Evolutionary conservation across 2,113 vertebrate genomes (phyloP).

Genomic region (Marmota monax): DNA sequence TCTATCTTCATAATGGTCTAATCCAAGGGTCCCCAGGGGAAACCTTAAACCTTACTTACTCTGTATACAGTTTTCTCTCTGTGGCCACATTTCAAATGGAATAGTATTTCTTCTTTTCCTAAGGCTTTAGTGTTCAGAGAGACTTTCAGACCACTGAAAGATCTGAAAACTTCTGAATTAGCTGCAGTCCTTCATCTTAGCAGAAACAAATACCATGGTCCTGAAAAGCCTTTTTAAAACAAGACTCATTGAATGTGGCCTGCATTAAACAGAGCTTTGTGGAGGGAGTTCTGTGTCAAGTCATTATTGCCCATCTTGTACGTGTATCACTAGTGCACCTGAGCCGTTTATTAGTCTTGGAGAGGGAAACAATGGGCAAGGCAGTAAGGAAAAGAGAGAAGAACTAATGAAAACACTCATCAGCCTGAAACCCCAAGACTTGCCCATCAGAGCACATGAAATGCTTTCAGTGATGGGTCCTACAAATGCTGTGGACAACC

Average conservation of each 20-base stretch:
- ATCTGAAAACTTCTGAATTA: not conserved
- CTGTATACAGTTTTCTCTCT: not conserved
- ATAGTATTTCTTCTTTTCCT: not conserved
- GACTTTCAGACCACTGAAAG: not conserved
- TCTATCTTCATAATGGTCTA: not conserved
- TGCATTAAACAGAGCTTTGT: not conserved
- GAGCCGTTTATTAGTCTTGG: not conserved
- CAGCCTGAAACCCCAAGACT: not conserved
- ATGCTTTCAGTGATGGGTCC: not conserved
- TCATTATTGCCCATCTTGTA: not conserved
- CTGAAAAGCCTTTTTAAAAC: not conserved
- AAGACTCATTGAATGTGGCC: not conserved
- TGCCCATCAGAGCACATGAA: not conserved
- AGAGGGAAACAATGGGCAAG: not conserved
- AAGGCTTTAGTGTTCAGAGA: not conserved
- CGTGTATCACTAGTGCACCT: too few relatives aligned
- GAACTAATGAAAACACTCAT: not conserved
- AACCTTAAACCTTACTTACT: not conserved
- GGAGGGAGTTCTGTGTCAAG: not conserved
- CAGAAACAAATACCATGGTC: not conserved
- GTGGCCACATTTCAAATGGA: not conserved
- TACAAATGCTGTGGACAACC: not conserved
- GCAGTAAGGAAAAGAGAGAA: not conserved
- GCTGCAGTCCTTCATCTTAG: not conserved
- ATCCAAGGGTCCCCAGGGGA: not conserved